Percentiles rank a stretch among this genome's conserved stretches.
Conservation (phyloP, 1,140 invertebrate genomes). For the Laupala kohalensis region DNA sequence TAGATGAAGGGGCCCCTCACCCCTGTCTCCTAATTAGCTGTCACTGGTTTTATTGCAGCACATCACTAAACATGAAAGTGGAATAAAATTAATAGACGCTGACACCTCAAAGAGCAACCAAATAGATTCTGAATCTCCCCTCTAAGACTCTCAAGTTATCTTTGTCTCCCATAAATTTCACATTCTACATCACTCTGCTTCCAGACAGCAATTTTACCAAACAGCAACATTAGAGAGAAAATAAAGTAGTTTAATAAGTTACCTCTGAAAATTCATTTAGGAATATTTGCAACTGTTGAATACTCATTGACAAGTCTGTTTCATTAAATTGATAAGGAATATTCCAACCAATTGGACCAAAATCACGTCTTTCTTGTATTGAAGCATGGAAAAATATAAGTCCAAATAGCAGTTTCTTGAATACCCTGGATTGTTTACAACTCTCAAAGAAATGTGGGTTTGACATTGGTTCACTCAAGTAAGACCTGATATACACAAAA, state of each 20-base stretch:
- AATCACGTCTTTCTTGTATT: slow-evolving; percentile 80
- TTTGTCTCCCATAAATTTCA: not conserved
- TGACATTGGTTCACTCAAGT: slow-evolving; percentile 73
- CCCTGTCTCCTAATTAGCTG: no score
- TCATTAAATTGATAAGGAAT: slow-evolving; percentile 93
- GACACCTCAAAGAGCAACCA: no score
- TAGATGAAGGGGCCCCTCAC: no score
- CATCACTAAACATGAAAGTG: no score
- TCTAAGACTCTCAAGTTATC: no score
- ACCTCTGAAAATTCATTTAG: slow-evolving; percentile 73
- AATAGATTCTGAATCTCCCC: no score
- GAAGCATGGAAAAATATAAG: slow-evolving; percentile 92
- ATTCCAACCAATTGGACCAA: slow-evolving; percentile 91
- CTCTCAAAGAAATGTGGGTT: slow-evolving; percentile 79
- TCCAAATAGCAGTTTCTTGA: slow-evolving; percentile 79
- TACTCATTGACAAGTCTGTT: slow-evolving; percentile 78
- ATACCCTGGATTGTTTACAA: slow-evolving; percentile 56
- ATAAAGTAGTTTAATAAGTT: no score
- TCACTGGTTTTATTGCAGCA: no score
- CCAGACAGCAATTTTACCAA: not conserved
- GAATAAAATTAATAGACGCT: no score
- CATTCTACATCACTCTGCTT: not conserved
- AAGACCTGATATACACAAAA: slow-evolving; percentile 38
- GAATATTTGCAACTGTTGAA: slow-evolving; percentile 78
- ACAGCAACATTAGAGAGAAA: no score